A percentile compares a stretch with the other conserved stretches of the same genome.
These are phyloP conservation scores for Phaethornis superciliosus DNA, from an alignment of 2,113 vertebrate species.

Conservation along the genomic window DNA sequence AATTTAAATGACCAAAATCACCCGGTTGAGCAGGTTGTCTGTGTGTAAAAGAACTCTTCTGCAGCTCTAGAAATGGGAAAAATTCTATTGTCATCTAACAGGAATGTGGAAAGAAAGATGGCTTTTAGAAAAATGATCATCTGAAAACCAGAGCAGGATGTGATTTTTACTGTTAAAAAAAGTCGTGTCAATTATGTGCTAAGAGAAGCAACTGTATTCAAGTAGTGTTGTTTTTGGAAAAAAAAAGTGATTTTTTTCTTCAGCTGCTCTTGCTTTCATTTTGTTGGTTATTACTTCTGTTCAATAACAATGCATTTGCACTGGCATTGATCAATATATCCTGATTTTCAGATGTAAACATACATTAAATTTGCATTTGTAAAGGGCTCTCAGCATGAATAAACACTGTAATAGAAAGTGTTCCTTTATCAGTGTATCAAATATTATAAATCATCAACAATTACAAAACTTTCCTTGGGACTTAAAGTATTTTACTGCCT, in stretches of 20 bases:
- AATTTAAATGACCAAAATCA: background rate
- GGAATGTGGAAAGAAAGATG: background rate
- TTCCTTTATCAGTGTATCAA: background rate
- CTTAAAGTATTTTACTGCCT: background rate
- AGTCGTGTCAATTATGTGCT: background rate
- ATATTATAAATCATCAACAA: background rate
- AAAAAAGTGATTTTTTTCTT: background rate
- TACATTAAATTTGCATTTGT: background rate
- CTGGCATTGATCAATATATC: background rate
- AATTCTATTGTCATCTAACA: accelerated
- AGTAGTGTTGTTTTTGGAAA: background rate
- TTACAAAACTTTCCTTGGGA: background rate
- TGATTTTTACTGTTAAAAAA: background rate
- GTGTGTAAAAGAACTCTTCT: background rate
- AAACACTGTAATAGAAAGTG: background rate
- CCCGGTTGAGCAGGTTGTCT: background rate
- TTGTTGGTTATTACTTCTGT: background rate
- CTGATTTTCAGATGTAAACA: background rate
- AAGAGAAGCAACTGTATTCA: background rate
- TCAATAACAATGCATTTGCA: background rate
- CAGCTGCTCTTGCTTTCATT: background rate
- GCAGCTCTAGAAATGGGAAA: background rate
- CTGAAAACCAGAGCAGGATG: background rate
- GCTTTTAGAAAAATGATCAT: background rate
- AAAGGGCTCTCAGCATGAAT: background rate